Evolutionary conservation across 35 echinoderm and acorn worm species (phyloP), one percentile per base, ranked within the genome.

Genomic region (Ophioderma brevispina): DNA sequence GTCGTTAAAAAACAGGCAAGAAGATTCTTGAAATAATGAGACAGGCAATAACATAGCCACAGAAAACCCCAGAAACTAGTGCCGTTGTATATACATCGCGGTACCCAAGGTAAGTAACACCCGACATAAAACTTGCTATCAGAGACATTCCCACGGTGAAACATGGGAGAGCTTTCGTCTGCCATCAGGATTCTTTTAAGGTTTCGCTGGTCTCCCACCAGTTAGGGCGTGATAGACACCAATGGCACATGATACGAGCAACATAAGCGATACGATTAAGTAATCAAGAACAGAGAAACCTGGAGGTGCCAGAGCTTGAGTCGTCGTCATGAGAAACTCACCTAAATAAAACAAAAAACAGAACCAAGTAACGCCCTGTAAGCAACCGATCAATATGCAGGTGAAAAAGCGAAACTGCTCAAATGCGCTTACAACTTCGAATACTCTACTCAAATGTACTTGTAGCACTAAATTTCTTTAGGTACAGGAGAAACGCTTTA

Each of bases 61-160:
- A 25, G 59, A 41, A 81, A 81, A 10, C 36, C 36, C 79, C 79
- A 81, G 37, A 81, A 81, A 88, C 90, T 94, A 31, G 82, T 86
- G 0, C 93, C 93, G 31, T 33, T 23, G 76, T 25, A 76, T 94
- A 91, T 0, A 75, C 37, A 28, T 94, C 93, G 88, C 35, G 93
- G 93, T 14, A 83, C 90, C 86, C 59, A 70, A 70, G 59, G 28
- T 70, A 70, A 3, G 79, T 81, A 38, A 81, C 79, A 13, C 17
- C 86, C 30, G 86, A 88, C 38, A 88, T 34, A 33, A 78, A 88
- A 28, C 64, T 88, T 21, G 70, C 75, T 23, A 88, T 43, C 28
- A 88, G 33, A 18, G 86, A 88, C 75, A 88, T 39, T 1, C 56
- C 86, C 17, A 18, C 10, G 59, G 59, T n/a, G n/a, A n/a, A 70